phyloP scores from a whole-genome alignment of 1,140 invertebrate genomes.

The Diorhabda carinulata region DNA sequence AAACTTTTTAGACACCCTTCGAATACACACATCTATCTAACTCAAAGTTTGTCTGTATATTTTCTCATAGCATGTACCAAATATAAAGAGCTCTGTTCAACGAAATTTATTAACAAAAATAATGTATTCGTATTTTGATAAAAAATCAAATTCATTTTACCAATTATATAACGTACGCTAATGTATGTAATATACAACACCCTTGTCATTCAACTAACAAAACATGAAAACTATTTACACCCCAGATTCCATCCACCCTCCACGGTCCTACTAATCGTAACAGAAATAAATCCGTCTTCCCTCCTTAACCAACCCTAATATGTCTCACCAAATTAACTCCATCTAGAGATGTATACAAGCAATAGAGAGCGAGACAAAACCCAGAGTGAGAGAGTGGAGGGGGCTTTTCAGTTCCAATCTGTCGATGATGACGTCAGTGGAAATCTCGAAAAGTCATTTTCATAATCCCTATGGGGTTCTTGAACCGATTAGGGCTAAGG shows the following conservation, averaged over 20 bases:
- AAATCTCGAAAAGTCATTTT: conserved; percentile 2
- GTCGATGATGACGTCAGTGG: conserved; percentile 1
- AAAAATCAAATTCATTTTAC: too few relatives aligned
- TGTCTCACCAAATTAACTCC: conserved; percentile 2
- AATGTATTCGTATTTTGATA: too few relatives aligned
- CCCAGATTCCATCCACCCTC: not conserved
- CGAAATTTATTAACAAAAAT: too few relatives aligned
- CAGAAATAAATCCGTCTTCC: conserved; percentile 1
- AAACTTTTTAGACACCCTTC: too few relatives aligned
- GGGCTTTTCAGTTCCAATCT: not conserved
- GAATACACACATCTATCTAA: too few relatives aligned
- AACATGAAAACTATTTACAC: conserved; percentile 1
- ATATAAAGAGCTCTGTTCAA: too few relatives aligned
- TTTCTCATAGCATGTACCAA: too few relatives aligned
- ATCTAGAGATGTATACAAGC: not conserved
- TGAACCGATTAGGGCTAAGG: conserved; percentile 1
- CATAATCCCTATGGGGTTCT: conserved; percentile 1
- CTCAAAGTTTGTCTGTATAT: too few relatives aligned
- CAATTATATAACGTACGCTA: too few relatives aligned
- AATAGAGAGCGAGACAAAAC: not conserved
- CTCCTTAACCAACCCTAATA: conserved; percentile 2
- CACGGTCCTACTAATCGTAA: not conserved
- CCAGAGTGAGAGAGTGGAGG: not conserved
- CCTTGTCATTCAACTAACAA: not conserved
- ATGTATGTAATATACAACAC: too few relatives aligned